Evolutionary conservation across 2,113 vertebrate species (phyloP).

Genomic region (Pedetes capensis): DNA sequence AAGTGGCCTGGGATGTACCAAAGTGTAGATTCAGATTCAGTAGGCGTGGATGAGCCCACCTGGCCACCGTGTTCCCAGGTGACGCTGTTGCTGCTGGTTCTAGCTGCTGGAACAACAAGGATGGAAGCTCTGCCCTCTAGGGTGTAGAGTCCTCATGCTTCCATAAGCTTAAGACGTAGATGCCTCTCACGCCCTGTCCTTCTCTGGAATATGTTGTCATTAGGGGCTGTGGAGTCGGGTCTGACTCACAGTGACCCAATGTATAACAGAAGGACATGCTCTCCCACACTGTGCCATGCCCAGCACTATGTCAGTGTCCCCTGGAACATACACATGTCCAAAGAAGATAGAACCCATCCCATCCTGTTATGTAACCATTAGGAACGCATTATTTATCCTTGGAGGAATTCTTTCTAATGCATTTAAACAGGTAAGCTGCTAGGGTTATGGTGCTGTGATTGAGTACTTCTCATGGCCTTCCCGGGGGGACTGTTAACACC

Average conservation of each 20-base stretch:
- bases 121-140: background rate
- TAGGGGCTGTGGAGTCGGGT: too few species aligned
- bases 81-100: too few species aligned
- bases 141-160: background rate
- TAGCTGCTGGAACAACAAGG: background rate
- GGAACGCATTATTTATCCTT: background rate
- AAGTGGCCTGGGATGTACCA: background rate
- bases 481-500: background rate
- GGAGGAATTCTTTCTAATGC: background rate
- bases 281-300: too few species aligned
- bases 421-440: background rate
- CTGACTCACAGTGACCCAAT: too few species aligned
- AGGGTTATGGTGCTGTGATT: background rate
- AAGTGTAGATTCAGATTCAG: background rate
- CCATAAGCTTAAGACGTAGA: fast-evolving
- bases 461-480: background rate
- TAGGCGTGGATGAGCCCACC: background rate
- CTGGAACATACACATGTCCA: fast-evolving
- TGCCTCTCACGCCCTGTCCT: background rate
- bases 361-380: background rate
- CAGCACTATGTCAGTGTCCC: too few species aligned
- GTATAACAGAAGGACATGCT: too few species aligned
- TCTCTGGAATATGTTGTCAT: too few species aligned
- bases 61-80: background rate
- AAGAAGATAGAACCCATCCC: background rate